Evolutionary conservation across 92 coral and sea anemone species (phyloP), one percentile per base, ranked within the genome.

Genomic region (Siderastrea radians): DNA sequence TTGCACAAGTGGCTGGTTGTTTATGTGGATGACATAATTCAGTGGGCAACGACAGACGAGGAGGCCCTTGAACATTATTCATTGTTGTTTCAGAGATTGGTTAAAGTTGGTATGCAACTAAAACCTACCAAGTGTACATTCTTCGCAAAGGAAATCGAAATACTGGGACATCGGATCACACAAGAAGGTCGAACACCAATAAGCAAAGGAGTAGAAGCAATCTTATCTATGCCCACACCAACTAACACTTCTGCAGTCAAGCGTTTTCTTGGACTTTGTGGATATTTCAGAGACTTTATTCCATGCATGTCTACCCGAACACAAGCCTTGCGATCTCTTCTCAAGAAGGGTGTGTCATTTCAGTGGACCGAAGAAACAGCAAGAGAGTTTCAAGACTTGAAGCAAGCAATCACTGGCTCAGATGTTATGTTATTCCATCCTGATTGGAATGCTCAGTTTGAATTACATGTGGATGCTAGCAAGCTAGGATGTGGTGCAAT

Each of bases 401-500:
- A 83, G 72, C 79, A 57, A 14, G 79, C 16, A 67, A 77, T 89
- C 8, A 75, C 84, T 66, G 80, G 90, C 59, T 75, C 89, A 67
- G 78, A 89, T 70, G 84, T 89, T 49, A 84, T 84, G 93, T 54
- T 89, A 26, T 80, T 58, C 70, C 90, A 92, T 69, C 95, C 95
- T 50, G 89, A 92, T 69, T 92, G 92, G 90, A 44, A 83, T 64
- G 49, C 89, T 57, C 86, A 57, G 61, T 84, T 92, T 78, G 90
- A 92, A 79, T 53, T 88, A 19, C 92, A 84, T 60, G 76, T 75
- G 60, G 88, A 83, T 79, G 90, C 88, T 16, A 89, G 90, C 69
- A 84, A 92, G 72, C 62, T 78, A 15, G 65, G 83, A 90, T 86
- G 91, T 81, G 95, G 90, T 45, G 93, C 92, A 12, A 85, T 89